A percentile compares a stretch with the other conserved stretches of the same genome.
These are phyloP conservation scores for Lagopus muta DNA, from an alignment of 2,113 vertebrate genomes.

Conservation along the genomic window DNA sequence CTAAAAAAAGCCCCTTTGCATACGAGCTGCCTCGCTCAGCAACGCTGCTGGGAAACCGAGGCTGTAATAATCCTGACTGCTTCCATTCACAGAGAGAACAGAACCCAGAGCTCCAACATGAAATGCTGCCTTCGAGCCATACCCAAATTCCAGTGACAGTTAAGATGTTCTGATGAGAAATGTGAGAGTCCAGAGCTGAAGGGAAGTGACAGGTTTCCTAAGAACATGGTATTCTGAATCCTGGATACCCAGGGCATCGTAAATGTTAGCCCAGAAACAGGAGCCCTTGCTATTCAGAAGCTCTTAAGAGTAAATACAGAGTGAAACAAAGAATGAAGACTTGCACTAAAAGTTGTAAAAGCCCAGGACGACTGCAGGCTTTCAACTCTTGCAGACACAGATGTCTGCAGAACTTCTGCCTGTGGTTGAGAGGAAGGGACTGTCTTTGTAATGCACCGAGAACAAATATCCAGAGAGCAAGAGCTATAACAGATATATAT, in stretches of 20 bases:
- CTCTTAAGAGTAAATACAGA: neutral
- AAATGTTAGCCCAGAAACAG: neutral
- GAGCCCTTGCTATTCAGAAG: neutral
- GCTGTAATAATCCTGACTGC: neutral
- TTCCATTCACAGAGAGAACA: no score
- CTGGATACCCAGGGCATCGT: neutral
- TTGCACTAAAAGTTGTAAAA: neutral
- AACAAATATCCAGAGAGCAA: neutral
- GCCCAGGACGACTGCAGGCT: fast-evolving
- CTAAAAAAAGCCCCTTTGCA: neutral
- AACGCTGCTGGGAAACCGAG: neutral
- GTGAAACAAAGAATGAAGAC: neutral
- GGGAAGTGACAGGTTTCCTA: neutral
- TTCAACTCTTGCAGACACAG: neutral
- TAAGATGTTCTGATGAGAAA: neutral
- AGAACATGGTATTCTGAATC: neutral
- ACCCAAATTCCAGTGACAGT: neutral
- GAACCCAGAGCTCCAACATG: neutral
- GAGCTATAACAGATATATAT: neutral
- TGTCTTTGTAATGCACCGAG: neutral
- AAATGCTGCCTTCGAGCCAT: fast-evolving
- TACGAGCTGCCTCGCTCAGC: neutral
- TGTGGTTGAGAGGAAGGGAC: neutral
- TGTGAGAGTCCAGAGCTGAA: neutral
- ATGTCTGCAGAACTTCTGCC: neutral